Base-by-base conservation (phyloP, 2,797 vertebrate genomes). In the Carapus acus region DNA sequence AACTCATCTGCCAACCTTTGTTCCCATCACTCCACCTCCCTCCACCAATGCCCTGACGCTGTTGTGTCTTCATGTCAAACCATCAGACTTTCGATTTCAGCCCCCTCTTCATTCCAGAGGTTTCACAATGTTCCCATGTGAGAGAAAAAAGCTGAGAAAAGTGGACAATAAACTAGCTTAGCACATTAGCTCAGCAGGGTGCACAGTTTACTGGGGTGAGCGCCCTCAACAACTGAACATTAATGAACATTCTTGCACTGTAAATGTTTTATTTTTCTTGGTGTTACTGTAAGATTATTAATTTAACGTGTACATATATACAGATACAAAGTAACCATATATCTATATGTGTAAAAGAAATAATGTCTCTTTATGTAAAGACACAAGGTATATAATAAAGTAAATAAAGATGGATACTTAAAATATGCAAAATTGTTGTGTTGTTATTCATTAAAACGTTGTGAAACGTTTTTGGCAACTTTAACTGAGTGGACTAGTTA, bases 301-400 rank as follows among this genome's bases (percentile, higher is more conserved):
- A 83, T 80, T 83, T 78, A 82, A 86, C 51, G 71, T 87, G 86
- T 88, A 87, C 80, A 88, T 85, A 87, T 85, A 86, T 85, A 86
- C 86, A 88, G 78, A 87, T 71, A 76, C 66, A 82, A 84, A 86
- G 81, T 67, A 85, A 85, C 80, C 82, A 87, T 86, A 86, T 88
- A 87, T 83, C 83, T 86, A 82, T 86, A 83, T 74, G 82, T 88
- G 81, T 88, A 87, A 83, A 88, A 88, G 82, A 78, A 85, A 86
- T 64, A 77, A 33, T 82, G 81, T 87, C 82, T 86, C 84, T 82
- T 81, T 82, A 84, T 87, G 84, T 89, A 87, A 86, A 86, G 84
- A 89, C 78, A 85, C 79, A 87, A 88, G 83, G 80, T 82, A 87
- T 87, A 84, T 85, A 83, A 87, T 84, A 81, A 78, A 84, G 74